Conservation (phyloP, 2,888 invertebrate species). For the Ecliptopera silaceata region DNA sequence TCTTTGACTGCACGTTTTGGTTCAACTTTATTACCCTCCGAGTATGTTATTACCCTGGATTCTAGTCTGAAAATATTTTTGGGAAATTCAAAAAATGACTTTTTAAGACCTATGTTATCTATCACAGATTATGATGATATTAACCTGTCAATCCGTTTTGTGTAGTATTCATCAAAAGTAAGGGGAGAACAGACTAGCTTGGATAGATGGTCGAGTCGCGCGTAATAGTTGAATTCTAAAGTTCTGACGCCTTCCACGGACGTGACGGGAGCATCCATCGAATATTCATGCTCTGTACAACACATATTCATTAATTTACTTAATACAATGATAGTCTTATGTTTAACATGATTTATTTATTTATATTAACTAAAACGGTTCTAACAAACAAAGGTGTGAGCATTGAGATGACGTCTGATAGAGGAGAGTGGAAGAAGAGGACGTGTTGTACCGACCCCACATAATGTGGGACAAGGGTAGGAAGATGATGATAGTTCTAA, state of each 20-base stretch:
- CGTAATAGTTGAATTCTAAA: slow-evolving; percentile 75
- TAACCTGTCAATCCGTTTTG: slow-evolving; percentile 81
- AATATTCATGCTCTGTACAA: slow-evolving; percentile 63
- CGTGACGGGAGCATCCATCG: slow-evolving; percentile 55
- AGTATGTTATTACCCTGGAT: slow-evolving; percentile 60
- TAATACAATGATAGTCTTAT: too few relatives aligned
- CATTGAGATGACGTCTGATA: too few relatives aligned
- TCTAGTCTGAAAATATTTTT: slow-evolving; percentile 53
- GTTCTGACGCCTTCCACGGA: slow-evolving; percentile 65
- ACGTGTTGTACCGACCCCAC: too few relatives aligned
- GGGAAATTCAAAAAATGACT: too few relatives aligned
- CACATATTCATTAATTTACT: too few relatives aligned
- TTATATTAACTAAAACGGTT: too few relatives aligned
- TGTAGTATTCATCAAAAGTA: slow-evolving; percentile 82
- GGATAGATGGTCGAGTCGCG: slow-evolving; percentile 88
- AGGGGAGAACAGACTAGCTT: slow-evolving; percentile 80
- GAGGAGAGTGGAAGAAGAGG: too few relatives aligned
- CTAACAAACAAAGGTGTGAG: too few relatives aligned
- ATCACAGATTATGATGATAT: background rate
- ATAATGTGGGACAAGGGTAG: too few relatives aligned
- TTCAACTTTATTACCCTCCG: slow-evolving; percentile 59
- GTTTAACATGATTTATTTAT: too few relatives aligned
- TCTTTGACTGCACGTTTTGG: slow-evolving; percentile 64
- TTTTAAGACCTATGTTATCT: too few relatives aligned
- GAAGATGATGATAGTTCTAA: too few relatives aligned